Evolutionary conservation across 1,140 invertebrate genomes (phyloP).

Genomic region (Luehdorfia chinensis): DNA sequence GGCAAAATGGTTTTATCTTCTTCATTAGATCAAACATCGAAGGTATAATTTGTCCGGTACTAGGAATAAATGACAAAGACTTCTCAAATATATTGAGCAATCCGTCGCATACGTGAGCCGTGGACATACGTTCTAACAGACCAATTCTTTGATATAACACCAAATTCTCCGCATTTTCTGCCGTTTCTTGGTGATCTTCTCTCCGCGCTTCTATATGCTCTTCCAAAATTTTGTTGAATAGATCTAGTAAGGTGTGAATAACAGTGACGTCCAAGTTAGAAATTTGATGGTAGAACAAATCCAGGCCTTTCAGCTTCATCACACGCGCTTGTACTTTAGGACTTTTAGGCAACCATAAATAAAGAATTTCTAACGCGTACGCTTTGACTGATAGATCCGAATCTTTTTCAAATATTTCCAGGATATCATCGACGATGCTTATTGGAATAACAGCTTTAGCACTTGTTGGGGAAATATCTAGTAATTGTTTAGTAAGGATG

Average conservation of each 20-base stretch:
- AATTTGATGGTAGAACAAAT: conserved; percentile 55
- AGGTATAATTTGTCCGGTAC: conserved; percentile 25
- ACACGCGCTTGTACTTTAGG: conserved; percentile 49
- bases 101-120: conserved; percentile 42
- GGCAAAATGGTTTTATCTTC: conserved; percentile 47
- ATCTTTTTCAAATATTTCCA: conserved; percentile 56
- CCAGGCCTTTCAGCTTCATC: conserved; percentile 54
- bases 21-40: conserved; percentile 41
- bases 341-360: conserved; percentile 50
- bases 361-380: conserved; percentile 42
- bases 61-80: conserved; percentile 24
- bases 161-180: conserved; percentile 27
- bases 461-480: conserved; percentile 37
- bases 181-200: conserved; percentile 24
- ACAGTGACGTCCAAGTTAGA: conserved; percentile 38
- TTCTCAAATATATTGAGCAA: conserved; percentile 47
- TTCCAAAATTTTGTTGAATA: conserved; percentile 54
- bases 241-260: conserved; percentile 35
- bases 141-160: conserved; percentile 50
- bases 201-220: conserved; percentile 45
- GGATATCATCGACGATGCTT: conserved; percentile 41
- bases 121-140: conserved; percentile 49
- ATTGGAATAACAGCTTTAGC: conserved; percentile 34
- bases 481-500: conserved; percentile 36
- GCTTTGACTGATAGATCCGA: conserved; percentile 43